A percentile compares a stretch with the other conserved stretches of the same genome.
phyloP scores from a whole-genome alignment of 2,113 vertebrate species.

The Leptosomus discolor region DNA sequence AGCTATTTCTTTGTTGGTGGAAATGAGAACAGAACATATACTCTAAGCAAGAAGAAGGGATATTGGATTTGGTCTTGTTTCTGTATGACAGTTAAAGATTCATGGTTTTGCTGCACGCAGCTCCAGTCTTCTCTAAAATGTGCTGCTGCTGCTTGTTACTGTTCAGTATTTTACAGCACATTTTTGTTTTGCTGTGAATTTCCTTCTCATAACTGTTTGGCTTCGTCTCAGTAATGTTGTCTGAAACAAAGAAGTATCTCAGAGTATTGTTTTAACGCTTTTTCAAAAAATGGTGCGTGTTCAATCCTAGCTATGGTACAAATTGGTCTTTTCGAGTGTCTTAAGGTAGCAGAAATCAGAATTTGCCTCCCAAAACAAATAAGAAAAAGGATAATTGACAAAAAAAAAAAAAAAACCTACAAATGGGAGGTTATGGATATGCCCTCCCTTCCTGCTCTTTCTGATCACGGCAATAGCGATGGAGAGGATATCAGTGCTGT shows the following conservation, averaged over 20 bases:
- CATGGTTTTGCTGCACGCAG: background rate
- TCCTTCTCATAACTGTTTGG: background rate
- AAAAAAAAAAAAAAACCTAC: background rate
- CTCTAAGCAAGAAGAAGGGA: background rate
- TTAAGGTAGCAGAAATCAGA: background rate
- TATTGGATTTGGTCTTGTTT: background rate
- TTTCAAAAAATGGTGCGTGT: background rate
- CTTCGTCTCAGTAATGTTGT: background rate
- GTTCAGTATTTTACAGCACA: background rate
- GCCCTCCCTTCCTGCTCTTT: background rate
- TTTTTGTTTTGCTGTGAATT: background rate
- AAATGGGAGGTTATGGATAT: background rate
- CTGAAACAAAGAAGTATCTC: background rate
- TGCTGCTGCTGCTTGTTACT: background rate
- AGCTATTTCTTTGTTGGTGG: background rate
- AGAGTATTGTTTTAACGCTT: background rate
- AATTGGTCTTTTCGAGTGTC: background rate
- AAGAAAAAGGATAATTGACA: background rate
- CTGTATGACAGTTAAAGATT: background rate
- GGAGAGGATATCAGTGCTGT: background rate
- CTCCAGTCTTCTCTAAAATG: background rate
- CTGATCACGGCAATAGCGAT: background rate
- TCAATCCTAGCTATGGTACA: background rate
- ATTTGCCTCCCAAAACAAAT: background rate
- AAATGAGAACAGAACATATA: background rate